Evolutionary conservation across 1,140 invertebrate genomes (phyloP), one percentile per base, ranked within the genome.

Genomic region (Nasonia giraulti): DNA sequence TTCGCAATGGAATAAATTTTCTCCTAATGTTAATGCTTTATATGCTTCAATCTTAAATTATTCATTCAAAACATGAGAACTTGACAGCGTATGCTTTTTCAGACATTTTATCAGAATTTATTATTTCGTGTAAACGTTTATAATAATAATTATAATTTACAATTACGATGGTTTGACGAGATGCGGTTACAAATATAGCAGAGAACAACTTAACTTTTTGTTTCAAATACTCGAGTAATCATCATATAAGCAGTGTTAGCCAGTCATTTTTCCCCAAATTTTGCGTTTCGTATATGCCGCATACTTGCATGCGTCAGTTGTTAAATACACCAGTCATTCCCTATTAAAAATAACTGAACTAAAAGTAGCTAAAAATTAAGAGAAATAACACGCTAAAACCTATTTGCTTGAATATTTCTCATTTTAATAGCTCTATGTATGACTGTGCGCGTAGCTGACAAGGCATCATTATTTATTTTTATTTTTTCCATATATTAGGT

Each of bases 111-210:
- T 93, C 92, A 92, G 92, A 92, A 93, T 93, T 93, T 93, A 92
- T 92, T 93, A 92, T 93, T 92, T 93, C 90, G 92, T 93, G 92
- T 92, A 93, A 93, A 93, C 92, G 92, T 92, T 93, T 92, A 92
- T 92, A 93, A 93, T 92, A 92, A 87, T 93, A 92, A 93, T 92
- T 91, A 93, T 92, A 93, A 93, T 93, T 92, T 93, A 93, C 92
- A 93, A 92, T 93, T 93, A 93, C 91, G 92, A 92, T 92, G 92
- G 89, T 90, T 86, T 91, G 91, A 92, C 92, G 92, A 93, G 3
- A 37, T 27, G 27, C 92, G 92, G 92, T 92, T 93, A 93, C 91
- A 93, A 93, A 92, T 92, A 44, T 44, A 44, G 40, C 40, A 92
- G 91, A 92, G 92, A 93, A 92, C 89, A 91, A 92, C 89, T 87